Conservation (phyloP, 1,140 invertebrate genomes). For the Cepaea nemoralis region DNA sequence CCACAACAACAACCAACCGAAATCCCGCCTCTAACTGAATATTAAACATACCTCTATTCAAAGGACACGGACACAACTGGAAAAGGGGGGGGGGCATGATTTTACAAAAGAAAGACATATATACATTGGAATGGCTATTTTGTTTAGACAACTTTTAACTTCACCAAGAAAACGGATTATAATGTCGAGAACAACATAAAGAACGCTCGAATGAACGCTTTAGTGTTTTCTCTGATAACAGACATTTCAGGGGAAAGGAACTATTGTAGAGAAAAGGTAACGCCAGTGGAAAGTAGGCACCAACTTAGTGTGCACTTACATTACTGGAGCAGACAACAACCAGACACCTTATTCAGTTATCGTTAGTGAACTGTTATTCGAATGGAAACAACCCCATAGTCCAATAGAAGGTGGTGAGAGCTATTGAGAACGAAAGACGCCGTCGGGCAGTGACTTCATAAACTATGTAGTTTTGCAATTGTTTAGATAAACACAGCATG, state of each 20-base stretch:
- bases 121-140: conserved; percentile 7
- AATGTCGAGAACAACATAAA: not conserved
- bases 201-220: not conserved
- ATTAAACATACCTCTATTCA: not conserved
- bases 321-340: no score
- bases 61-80: not conserved
- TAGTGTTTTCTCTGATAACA: not conserved
- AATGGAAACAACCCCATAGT: no score
- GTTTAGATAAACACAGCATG: not conserved
- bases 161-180: not conserved
- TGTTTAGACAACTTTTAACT: not conserved
- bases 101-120: conserved; percentile 1
- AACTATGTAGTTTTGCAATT: not conserved
- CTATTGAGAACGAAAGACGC: conserved; percentile 3
- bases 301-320: no score
- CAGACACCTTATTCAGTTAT: no score
- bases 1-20: no score
- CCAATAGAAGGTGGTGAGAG: not conserved
- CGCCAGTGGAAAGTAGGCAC: not conserved
- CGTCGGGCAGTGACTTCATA: not conserved
- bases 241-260: not conserved
- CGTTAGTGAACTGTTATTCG: no score
- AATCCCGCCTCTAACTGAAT: no score
- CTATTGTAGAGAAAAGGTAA: not conserved
- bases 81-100: not conserved